Evolutionary conservation across 92 coral and sea anemone species (phyloP).

Genomic region (Siderastrea siderea): DNA sequence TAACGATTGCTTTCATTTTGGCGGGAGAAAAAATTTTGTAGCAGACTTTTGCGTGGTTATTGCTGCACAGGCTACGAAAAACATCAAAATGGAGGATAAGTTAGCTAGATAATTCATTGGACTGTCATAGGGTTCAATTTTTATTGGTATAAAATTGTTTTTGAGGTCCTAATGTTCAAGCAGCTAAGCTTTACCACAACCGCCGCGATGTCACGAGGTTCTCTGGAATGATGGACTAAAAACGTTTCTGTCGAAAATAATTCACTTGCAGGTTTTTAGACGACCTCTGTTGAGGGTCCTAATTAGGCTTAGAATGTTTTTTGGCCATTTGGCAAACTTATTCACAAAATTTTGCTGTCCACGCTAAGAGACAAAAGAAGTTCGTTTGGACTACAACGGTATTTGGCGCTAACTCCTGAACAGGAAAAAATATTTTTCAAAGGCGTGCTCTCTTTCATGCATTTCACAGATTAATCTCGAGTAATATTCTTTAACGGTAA

Average conservation of each 20-base stretch:
- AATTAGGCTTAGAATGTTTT: background rate
- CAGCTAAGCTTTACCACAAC: background rate
- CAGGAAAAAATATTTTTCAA: background rate
- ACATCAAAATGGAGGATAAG: too few relatives aligned
- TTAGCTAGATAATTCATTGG: background rate
- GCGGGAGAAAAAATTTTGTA: constrained; percentile 55
- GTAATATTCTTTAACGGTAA: background rate
- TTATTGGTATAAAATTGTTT: background rate
- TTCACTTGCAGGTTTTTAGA: background rate
- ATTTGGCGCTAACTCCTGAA: constrained; percentile 29
- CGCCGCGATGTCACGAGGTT: background rate
- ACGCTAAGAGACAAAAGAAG: background rate
- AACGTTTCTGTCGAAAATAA: background rate
- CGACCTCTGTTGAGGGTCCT: background rate
- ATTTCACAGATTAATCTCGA: background rate
- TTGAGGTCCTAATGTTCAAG: background rate
- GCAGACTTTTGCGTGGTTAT: background rate
- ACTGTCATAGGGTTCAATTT: background rate
- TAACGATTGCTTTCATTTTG: constrained; percentile 37
- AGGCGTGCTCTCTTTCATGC: background rate
- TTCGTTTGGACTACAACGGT: constrained; percentile 11
- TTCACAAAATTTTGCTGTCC: background rate
- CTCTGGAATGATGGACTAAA: background rate
- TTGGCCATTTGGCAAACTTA: background rate
- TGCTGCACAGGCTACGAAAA: background rate